phyloP scores from a whole-genome alignment of 2,113 vertebrate species.

The Fukomys damarensis region DNA sequence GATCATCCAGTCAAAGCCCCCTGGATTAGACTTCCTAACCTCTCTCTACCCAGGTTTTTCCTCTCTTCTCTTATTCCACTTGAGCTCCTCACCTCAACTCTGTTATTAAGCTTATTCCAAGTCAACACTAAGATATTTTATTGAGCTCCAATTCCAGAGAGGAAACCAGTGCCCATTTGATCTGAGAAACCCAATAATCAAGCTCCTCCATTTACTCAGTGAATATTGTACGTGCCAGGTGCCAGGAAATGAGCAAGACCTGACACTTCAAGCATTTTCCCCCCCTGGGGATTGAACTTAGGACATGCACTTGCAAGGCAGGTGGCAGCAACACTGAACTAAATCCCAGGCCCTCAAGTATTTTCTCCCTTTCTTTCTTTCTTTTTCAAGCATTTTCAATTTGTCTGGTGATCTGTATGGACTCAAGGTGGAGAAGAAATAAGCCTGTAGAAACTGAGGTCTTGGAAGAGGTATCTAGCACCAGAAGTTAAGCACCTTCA shows the following conservation, averaged over 20 bases:
- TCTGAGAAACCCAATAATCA: not conserved
- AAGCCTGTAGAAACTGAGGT: not conserved
- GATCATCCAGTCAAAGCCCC: not conserved
- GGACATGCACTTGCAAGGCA: too few species aligned
- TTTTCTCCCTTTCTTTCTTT: too few species aligned
- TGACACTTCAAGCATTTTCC: not conserved
- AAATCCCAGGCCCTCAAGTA: too few species aligned
- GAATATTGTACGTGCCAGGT: not conserved
- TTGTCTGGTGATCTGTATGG: not conserved
- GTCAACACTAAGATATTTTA: not conserved
- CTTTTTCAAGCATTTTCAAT: not conserved
- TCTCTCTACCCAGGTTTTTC: not conserved
- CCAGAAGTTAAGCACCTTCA: not conserved
- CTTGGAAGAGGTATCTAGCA: not conserved
- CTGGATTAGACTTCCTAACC: not conserved
- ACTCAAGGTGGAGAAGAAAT: not conserved
- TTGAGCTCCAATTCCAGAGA: not conserved
- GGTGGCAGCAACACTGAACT: too few species aligned
- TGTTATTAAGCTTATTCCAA: not conserved
- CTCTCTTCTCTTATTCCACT: not conserved
- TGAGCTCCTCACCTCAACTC: not conserved
- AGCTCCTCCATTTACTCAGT: not conserved
- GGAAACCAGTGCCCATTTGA: not conserved
- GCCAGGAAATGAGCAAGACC: not conserved
- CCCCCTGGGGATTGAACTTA: too few species aligned